These are phyloP conservation scores for Lasioglossum baleicum DNA, from an alignment of 1,140 invertebrate species.

Conservation along the genomic window DNA sequence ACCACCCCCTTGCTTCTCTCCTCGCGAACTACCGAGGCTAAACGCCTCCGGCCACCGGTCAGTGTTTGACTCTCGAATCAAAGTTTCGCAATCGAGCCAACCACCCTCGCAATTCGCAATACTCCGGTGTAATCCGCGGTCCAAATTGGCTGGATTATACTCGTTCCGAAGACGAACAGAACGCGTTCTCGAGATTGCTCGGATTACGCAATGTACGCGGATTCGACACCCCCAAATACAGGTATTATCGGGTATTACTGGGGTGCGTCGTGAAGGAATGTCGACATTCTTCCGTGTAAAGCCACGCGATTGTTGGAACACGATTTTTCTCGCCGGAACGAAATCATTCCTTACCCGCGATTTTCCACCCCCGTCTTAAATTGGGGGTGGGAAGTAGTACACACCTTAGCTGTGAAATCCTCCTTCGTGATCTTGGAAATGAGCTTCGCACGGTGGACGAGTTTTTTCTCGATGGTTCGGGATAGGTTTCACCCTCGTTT, in stretches of 20 bases:
- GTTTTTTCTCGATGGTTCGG: too few species aligned
- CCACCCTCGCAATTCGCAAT: neutral
- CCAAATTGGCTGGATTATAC: slow-evolving; percentile 72
- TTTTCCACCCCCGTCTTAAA: too few species aligned
- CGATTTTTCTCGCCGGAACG: too few species aligned
- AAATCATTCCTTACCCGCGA: too few species aligned
- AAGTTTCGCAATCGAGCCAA: slow-evolving; percentile 35
- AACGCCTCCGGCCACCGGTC: too few species aligned
- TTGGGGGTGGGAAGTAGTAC: too few species aligned
- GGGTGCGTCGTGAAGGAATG: slow-evolving; percentile 43
- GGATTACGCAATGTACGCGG: slow-evolving; percentile 66
- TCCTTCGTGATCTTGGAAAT: too few species aligned
- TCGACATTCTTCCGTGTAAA: neutral
- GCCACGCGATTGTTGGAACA: neutral
- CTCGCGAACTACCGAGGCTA: too few species aligned
- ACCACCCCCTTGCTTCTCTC: neutral
- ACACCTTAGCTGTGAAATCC: too few species aligned
- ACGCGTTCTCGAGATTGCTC: slow-evolving; percentile 70
- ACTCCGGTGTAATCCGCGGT: slow-evolving; percentile 62
- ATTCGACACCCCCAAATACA: slow-evolving; percentile 54
- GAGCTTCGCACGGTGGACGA: too few species aligned
- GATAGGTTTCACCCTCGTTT: too few species aligned
- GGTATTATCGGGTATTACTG: slow-evolving; percentile 66
- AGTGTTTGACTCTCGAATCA: slow-evolving; percentile 20
- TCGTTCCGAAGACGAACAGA: slow-evolving; percentile 60